Evolutionary conservation across 2,888 invertebrate genomes (phyloP).

Genomic region (Himalopsyche tibetana): DNA sequence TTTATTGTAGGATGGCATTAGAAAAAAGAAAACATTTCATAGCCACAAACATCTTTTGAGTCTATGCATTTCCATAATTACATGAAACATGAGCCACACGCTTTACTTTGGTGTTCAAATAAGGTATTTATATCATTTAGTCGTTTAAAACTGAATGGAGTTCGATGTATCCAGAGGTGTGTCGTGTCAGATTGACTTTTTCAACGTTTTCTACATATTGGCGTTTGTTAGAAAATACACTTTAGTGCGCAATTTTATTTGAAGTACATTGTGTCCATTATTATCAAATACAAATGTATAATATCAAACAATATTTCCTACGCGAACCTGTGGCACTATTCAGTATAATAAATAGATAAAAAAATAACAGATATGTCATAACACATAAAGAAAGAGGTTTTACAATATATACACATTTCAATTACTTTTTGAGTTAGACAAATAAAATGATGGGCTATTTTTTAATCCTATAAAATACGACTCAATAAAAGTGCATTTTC

Average conservation of each 20-base stretch:
- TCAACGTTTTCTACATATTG: no score
- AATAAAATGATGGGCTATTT: neutral
- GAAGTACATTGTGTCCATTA: no score
- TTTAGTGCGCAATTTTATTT: no score
- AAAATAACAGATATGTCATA: neutral
- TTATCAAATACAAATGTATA: no score
- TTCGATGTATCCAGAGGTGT: no score
- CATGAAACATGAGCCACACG: neutral
- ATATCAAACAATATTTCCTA: no score
- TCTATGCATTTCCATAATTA: neutral
- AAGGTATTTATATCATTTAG: no score
- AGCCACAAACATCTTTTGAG: neutral
- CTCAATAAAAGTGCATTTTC: slow-evolving; percentile 46
- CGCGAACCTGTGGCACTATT: neutral
- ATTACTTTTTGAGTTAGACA: neutral
- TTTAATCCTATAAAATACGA: slow-evolving; percentile 37
- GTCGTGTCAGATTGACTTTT: no score
- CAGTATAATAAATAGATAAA: slow-evolving; percentile 9
- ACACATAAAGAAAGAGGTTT: neutral
- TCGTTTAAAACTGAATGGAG: no score
- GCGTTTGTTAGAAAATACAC: no score
- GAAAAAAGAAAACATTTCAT: slow-evolving; percentile 1
- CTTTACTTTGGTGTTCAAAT: neutral
- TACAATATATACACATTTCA: neutral
- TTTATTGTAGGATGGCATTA: neutral